Base-by-base conservation (phyloP, 2,113 vertebrate genomes). In the Apeltes quadracus region DNA sequence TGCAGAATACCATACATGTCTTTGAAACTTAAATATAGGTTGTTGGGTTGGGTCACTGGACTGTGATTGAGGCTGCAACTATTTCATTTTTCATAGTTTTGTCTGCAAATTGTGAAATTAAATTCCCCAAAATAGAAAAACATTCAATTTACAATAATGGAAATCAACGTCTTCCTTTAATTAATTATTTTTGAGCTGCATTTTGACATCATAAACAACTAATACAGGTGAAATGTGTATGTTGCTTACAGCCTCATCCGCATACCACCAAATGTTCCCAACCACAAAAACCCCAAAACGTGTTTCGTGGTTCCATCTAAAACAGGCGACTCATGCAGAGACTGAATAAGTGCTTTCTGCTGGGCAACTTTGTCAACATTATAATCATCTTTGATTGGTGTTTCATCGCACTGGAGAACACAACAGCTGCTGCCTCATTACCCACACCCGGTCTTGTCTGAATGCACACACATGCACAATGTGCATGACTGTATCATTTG, bases 331-430 rank as follows among this genome's bases (percentile, higher is more conserved):
- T 89, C 89, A 84, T 85, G 83, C 86, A 54, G 83, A 68, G 84
- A 57, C 50, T 83, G 78, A 83, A 78, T 83, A 58, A 75, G 79
- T 84, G 78, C 78, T 85, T 74, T 88, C 87, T 85, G 85, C 83
- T 81, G 87, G 82, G 75, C 71, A 78, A 87, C 86, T 90, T 85
- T 87, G 79, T 88, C 87, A 90, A 91, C 89, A 91, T 84, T 80
- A 84, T 90, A 91, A 92, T 90, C 90, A 87, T 87, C 75, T 91
- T 82, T 91, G 89, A 93, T 91, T 91, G 83, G 86, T 78, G 82
- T 81, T 85, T 78, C 55, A 29, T 75, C 23, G 64, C 78, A 41
- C 82, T 61, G 41, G 78, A 87, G 83, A 87, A 75, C 69, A 85
- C 79, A 89, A 84, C 92, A 92, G 90, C 89, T 91, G 88, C 87